These are phyloP conservation scores for Platyscapa corneri DNA, from an alignment of 1,140 invertebrate genomes.

Conservation along the genomic window DNA sequence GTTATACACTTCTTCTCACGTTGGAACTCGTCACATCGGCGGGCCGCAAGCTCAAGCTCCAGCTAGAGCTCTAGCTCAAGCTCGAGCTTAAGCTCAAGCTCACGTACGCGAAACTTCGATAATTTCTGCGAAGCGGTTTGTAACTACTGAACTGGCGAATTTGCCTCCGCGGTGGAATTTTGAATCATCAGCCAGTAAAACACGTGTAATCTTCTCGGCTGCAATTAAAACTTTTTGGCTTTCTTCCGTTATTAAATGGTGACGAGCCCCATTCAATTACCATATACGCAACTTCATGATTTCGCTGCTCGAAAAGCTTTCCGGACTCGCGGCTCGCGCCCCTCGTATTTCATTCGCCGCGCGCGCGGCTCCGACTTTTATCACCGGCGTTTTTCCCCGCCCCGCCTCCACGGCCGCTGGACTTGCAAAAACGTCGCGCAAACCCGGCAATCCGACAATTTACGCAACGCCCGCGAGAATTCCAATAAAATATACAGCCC, in stretches of 20 bases:
- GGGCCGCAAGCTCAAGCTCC: background rate
- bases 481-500: slow-evolving; percentile 47
- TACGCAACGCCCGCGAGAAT: slow-evolving; percentile 30
- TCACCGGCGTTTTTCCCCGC: slow-evolving; percentile 5
- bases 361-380: slow-evolving; percentile 20
- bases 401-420: background rate
- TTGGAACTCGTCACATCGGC: slow-evolving; percentile 21
- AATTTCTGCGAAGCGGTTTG: slow-evolving; percentile 39
- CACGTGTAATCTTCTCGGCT: slow-evolving; percentile 27
- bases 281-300: slow-evolving; percentile 29
- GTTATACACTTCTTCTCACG: slow-evolving; percentile 37
- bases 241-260: slow-evolving; percentile 36
- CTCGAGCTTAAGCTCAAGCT: background rate
- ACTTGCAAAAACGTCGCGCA: slow-evolving; percentile 7
- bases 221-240: slow-evolving; percentile 46
- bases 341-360: slow-evolving; percentile 23
- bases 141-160: slow-evolving; percentile 44
- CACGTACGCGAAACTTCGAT: slow-evolving; percentile 37
- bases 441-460: slow-evolving; percentile 37
- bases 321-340: background rate
- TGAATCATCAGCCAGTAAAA: slow-evolving; percentile 43
- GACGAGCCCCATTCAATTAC: slow-evolving; percentile 42
- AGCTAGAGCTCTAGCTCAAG: background rate
- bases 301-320: background rate
- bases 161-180: slow-evolving; percentile 17